Evolutionary conservation across 2,113 vertebrate genomes (phyloP).

Genomic region (Vulpes vulpes): DNA sequence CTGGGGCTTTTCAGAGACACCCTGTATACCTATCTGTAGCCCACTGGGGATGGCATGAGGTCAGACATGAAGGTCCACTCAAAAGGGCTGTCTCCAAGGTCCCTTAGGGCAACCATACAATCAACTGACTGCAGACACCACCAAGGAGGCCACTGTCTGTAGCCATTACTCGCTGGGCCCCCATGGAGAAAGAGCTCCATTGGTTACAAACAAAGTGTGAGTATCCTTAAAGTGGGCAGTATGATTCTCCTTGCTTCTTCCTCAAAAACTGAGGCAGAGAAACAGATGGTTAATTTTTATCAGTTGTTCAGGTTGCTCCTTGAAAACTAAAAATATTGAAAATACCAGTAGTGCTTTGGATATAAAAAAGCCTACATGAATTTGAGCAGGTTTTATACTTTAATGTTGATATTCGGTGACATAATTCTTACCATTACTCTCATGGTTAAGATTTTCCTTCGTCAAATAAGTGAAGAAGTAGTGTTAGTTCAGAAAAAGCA

Average conservation of each 20-base stretch:
- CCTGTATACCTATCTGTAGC: not conserved
- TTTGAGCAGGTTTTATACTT: not conserved
- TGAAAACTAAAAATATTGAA: not conserved
- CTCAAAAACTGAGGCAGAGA: too few relatives aligned
- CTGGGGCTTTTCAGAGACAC: not conserved
- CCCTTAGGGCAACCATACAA: not conserved
- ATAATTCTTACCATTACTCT: not conserved
- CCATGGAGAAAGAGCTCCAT: not conserved
- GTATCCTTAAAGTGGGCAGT: not conserved
- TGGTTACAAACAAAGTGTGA: not conserved
- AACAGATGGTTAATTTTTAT: not conserved
- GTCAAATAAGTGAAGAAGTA: not conserved
- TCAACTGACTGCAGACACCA: not conserved
- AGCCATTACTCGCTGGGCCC: rapidly evolving
- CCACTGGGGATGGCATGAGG: not conserved
- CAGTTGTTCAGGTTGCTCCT: not conserved
- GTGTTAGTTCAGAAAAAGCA: not conserved
- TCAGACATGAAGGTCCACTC: not conserved
- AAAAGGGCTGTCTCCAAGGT: not conserved
- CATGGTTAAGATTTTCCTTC: not conserved
- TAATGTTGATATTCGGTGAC: not conserved
- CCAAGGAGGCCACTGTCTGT: not conserved
- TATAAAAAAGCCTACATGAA: not conserved
- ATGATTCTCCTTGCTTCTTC: not conserved
- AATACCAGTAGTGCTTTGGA: too few relatives aligned